These are phyloP conservation scores for Eurosta solidaginis DNA, from an alignment of 1,140 invertebrate genomes.

Conservation along the genomic window DNA sequence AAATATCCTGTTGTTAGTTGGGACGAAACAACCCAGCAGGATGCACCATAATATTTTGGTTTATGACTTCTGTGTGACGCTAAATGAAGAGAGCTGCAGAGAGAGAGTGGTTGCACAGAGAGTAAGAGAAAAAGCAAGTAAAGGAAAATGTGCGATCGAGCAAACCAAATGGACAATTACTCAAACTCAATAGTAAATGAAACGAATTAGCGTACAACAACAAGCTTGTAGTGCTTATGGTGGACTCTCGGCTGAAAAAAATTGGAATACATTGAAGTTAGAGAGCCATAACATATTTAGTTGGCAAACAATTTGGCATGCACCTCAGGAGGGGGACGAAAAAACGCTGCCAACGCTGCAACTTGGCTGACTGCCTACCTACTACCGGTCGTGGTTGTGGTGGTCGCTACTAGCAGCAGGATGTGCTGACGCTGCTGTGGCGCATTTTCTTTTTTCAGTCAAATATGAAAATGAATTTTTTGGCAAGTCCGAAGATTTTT, in stretches of 20 bases:
- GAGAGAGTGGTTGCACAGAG: not conserved
- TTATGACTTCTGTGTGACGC: conserved; percentile 38
- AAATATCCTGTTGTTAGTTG: conserved; percentile 38
- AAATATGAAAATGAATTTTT: not conserved
- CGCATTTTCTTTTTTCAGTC: not conserved
- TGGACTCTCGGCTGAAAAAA: conserved; percentile 42
- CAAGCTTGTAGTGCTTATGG: not conserved
- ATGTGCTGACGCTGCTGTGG: conserved; percentile 34
- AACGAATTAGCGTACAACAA: conserved; percentile 14
- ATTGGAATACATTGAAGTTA: not conserved
- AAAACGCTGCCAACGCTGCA: not conserved
- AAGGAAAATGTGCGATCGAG: conserved; percentile 3
- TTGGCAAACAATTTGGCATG: conserved; percentile 30
- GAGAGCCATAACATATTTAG: not conserved
- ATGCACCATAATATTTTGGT: conserved; percentile 59
- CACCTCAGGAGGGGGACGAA: conserved; percentile 1
- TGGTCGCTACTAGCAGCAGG: conserved; percentile 2
- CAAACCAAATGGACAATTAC: not conserved
- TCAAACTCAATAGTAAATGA: not conserved
- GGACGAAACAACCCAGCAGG: conserved; percentile 53
- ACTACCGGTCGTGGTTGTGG: not conserved
- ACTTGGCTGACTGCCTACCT: not conserved
- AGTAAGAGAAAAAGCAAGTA: not conserved
- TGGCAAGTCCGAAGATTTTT: conserved; percentile 34
- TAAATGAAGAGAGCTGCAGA: conserved; percentile 28